Evolutionary conservation across 1,140 invertebrate species (phyloP), one percentile per base, ranked within the genome.

Genomic region (Drosophila insularis): DNA sequence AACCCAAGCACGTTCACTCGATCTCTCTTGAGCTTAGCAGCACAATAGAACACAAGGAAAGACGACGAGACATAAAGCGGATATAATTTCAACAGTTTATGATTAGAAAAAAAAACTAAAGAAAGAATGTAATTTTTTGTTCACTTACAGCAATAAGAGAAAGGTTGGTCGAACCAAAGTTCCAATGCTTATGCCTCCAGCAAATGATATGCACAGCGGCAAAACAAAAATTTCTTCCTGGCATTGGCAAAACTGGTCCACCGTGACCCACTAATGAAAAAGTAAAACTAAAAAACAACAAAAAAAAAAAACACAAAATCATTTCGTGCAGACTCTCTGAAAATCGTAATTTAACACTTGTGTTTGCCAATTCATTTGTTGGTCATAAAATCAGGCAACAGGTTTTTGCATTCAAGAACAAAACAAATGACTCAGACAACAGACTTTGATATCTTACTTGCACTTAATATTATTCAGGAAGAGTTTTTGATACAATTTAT

Each of bases 231-330:
- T 82, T 80, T 86, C 82, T 86, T 86, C 82, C 82, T 86, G 68
- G 40, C 70, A 70, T 37, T 66, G 65, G 43, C 66, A 80, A 86
- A 50, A 86, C 82, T 86, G 82, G 82, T 86, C 84, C 76, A 79
- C 66, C 79, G 76, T 86, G 82, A 86, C 82, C 82, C 84, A 86
- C 84, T 76, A 70, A 86, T 11, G 35, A 59, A 73, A 46, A 46
- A 59, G 31, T 46, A 32, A 21, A 61, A 61, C 37, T 21, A 14
- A 61, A 61, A 1, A 1, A 35, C 62, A 35, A 32, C 65, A 71
- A 73, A 66, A 72, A n/a, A n/a, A n/a, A n/a, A n/a, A n/a, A n/a
- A n/a, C n/a, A 21, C 6, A 53, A 31, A 31, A 23, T 11, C 17
- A 37, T 37, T 14, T 61, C 39, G 39, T 21, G 59, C 37, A 19